Evolutionary conservation across 2,888 invertebrate species (phyloP), one percentile per base, ranked within the genome.

Genomic region (Homarus gammarus): DNA sequence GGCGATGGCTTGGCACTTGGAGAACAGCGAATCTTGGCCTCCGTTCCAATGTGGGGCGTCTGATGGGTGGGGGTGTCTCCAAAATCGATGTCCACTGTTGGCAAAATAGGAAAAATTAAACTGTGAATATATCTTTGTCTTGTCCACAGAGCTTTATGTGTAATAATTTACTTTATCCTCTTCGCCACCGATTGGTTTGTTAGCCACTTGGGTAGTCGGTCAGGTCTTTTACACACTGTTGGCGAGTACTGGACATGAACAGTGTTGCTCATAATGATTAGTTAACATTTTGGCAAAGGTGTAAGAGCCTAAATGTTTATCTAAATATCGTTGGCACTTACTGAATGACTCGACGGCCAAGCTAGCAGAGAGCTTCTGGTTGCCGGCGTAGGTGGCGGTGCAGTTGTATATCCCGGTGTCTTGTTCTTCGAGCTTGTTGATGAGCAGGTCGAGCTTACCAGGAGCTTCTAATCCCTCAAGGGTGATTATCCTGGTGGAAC

Each of bases 1-100:
- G 98, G 97, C 51, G 96, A 95, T 18, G 98, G 98, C 93, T 96
- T 96, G 0, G 98, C 98, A 90, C 96, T 96, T 0, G 98, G 98
- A 94, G 96, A 96, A 93, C 98, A 98, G 94, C 96, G 96, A 31
- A 98, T 96, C 93, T 95, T 95, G 93, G 96, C 97, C 93, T 97
- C 96, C 92, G 95, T 95, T 44, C 96, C 96, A 86, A 96, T 95
- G 38, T 96, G 96, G 0, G 98, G 97, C 93, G 95, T 96, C 94
- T 98, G 98, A 93, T 96, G 96, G 93, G 95, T 95, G 61, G 98
- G 97, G 0, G 98, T 98, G 94, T 98, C 96, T 22, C 96, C 96
- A 96, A 97, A 97, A 91, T 96, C 97, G 90, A 98, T 97, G 68
- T 97, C 96, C 93, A 97, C 98, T 98, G 94, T 86, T 94, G 94